A percentile compares a stretch with the other conserved stretches of the same genome.
Evolutionary conservation across 2,888 invertebrate species (phyloP).

Genomic region (Isoperla grammatica): DNA sequence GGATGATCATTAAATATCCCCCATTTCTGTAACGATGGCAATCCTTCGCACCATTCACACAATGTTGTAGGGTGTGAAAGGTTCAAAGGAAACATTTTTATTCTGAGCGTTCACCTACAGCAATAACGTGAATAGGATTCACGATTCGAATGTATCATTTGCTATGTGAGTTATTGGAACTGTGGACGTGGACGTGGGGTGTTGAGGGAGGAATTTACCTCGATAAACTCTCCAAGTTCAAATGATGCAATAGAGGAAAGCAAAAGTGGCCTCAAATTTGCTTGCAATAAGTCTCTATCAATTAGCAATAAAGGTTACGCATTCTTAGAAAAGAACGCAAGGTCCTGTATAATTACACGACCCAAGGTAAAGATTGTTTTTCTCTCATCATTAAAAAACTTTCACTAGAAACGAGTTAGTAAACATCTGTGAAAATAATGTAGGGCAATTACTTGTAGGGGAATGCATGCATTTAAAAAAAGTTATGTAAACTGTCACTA

Average conservation of each 20-base stretch:
- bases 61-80: too few relatives aligned
- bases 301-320: slow-evolving; percentile 14
- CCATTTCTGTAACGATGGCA: too few relatives aligned
- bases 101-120: too few relatives aligned
- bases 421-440: slow-evolving; percentile 16
- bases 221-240: slow-evolving; percentile 9
- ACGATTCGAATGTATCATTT: too few relatives aligned
- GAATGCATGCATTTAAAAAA: slow-evolving; percentile 18
- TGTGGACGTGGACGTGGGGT: too few relatives aligned
- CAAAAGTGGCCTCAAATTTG: slow-evolving; percentile 17
- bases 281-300: slow-evolving; percentile 7
- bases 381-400: slow-evolving; percentile 17
- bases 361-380: slow-evolving; percentile 16
- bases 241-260: slow-evolving; percentile 15
- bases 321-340: slow-evolving; percentile 17
- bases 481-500: slow-evolving; percentile 11
- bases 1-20: too few relatives aligned
- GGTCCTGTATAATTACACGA: slow-evolving; percentile 13
- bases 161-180: too few relatives aligned
- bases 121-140: too few relatives aligned
- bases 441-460: slow-evolving; percentile 18
- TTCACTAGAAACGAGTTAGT: slow-evolving; percentile 16
- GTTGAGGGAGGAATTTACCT: too few relatives aligned
- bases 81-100: too few relatives aligned
- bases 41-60: too few relatives aligned